Percentiles rank a stretch among this genome's conserved stretches.
Conservation (phyloP, 1,140 invertebrate genomes). For the Pollicipes pollicipes region DNA sequence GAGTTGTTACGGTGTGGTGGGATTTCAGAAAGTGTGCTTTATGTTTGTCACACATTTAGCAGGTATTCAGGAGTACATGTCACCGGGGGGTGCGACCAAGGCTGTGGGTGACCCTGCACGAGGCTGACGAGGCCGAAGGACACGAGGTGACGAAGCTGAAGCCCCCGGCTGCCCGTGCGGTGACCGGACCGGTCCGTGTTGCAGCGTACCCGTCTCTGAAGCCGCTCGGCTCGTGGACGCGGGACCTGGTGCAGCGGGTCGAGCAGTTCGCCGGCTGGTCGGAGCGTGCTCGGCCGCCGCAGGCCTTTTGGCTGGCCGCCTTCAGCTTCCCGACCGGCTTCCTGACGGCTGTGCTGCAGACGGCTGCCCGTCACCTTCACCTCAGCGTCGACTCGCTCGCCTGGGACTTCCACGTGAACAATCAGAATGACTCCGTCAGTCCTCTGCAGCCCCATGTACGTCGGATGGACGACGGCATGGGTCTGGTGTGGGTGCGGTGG, state of each 20-base stretch:
- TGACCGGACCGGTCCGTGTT: conserved; percentile 61
- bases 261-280: conserved; percentile 24
- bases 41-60: background rate
- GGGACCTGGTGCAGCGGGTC: conserved; percentile 65
- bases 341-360: conserved; percentile 84
- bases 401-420: conserved; percentile 30
- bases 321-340: conserved; percentile 95
- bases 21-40: background rate
- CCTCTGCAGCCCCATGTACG: background rate
- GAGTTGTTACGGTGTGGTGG: too few relatives aligned
- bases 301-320: conserved; percentile 77
- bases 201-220: conserved; percentile 86
- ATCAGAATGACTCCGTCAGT: conserved; percentile 10
- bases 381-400: conserved; percentile 60
- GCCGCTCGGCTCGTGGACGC: conserved; percentile 75
- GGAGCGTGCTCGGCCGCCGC: conserved; percentile 52
- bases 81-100: too few relatives aligned
- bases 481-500: conserved; percentile 11
- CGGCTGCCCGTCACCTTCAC: conserved; percentile 72
- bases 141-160: too few relatives aligned
- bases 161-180: conserved; percentile 16
- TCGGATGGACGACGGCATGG: background rate
- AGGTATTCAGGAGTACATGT: too few relatives aligned
- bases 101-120: too few relatives aligned
- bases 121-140: too few relatives aligned